A percentile compares a stretch with the other conserved stretches of the same genome.
Conservation (phyloP, 2,797 vertebrate genomes). For the Enteromius treurensis region DNA sequence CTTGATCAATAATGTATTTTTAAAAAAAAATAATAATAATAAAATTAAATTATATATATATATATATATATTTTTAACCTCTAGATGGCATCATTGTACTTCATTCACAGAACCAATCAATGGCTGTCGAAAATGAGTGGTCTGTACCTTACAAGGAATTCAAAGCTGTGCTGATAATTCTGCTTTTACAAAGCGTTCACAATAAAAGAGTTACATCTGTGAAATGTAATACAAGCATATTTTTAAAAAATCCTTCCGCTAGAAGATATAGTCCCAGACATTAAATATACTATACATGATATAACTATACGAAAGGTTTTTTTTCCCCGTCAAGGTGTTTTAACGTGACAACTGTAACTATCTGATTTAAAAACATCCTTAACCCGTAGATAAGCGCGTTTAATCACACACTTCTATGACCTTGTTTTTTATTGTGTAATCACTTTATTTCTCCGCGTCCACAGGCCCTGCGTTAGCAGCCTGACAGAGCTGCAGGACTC, state of each 20-base stretch:
- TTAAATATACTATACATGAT: neutral
- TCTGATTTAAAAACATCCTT: neutral
- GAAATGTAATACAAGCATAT: neutral
- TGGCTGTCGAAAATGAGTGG: neutral
- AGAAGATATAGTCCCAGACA: neutral
- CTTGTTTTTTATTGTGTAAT: neutral
- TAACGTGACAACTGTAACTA: neutral
- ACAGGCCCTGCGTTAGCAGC: neutral
- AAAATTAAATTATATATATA: too few relatives aligned
- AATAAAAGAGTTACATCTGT: neutral
- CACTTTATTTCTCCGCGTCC: neutral
- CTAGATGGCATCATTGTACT: constrained; percentile 23
- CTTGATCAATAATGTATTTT: neutral
- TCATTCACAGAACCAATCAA: neutral
- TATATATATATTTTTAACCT: neutral
- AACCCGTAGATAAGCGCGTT: neutral
- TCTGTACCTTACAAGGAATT: neutral
- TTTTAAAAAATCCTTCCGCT: neutral
- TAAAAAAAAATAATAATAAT: neutral
- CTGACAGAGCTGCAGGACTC: constrained; percentile 65
- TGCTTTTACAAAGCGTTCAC: neutral
- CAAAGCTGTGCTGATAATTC: neutral
- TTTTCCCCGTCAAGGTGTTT: neutral
- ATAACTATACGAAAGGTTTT: neutral
- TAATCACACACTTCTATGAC: neutral